A percentile compares a stretch with the other conserved stretches of the same genome.
Evolutionary conservation across 1,140 invertebrate species (phyloP).

Genomic region (Drosophila sucinea): DNA sequence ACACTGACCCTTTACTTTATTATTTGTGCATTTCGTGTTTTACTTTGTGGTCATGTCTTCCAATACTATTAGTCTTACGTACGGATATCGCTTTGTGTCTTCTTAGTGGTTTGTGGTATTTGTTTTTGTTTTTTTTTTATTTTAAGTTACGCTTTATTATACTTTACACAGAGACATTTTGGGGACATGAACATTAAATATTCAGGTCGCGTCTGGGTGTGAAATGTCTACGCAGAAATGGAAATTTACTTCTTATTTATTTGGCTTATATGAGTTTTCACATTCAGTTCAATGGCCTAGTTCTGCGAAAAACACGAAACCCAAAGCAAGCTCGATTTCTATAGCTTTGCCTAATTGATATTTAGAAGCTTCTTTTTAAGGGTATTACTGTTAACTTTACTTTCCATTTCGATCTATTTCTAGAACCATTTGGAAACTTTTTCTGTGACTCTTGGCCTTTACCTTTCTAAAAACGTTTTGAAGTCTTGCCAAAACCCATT

Average conservation of each 20-base stretch:
- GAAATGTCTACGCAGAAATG: conserved; percentile 27
- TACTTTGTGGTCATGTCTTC: conserved; percentile 46
- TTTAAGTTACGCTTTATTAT: conserved; percentile 69
- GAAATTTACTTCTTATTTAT: neutral
- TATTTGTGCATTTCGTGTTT: conserved; percentile 28
- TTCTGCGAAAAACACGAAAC: no score
- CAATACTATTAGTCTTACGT: conserved; percentile 70
- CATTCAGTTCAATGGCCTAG: no score
- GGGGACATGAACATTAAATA: conserved; percentile 50
- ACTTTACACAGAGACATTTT: conserved; percentile 46
- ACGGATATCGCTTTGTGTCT: conserved; percentile 63
- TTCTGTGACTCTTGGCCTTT: no score
- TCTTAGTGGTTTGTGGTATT: neutral
- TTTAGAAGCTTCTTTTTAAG: no score
- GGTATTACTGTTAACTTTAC: no score
- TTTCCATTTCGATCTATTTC: no score
- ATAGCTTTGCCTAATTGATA: no score
- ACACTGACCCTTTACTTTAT: conserved; percentile 7
- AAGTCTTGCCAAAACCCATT: neutral
- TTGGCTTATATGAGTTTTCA: neutral
- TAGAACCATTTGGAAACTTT: no score
- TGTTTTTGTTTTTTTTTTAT: conserved; percentile 8
- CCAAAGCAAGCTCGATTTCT: no score
- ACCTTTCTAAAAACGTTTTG: neutral
- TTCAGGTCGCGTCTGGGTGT: conserved; percentile 57